A percentile compares a stretch with the other conserved stretches of the same genome.
phyloP scores from a whole-genome alignment of 1,140 invertebrate genomes.

The Heliconius eleuchia region DNA sequence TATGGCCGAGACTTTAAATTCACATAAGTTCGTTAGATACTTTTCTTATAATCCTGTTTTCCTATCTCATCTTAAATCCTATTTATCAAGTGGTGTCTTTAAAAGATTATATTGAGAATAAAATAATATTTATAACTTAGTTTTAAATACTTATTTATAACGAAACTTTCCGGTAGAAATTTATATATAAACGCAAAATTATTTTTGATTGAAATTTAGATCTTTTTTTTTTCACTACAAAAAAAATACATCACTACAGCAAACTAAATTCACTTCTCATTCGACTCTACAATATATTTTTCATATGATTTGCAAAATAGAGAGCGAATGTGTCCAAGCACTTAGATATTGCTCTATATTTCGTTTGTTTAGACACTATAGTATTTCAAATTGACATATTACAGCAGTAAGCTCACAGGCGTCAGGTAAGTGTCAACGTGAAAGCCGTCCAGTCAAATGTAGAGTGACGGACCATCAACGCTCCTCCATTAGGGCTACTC shows the following conservation, averaged over 20 bases:
- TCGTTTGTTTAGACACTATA: conserved; percentile 39
- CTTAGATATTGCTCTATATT: conserved; percentile 40
- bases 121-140: too few relatives aligned
- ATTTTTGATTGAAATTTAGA: too few relatives aligned
- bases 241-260: background rate
- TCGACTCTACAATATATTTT: background rate
- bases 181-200: too few relatives aligned
- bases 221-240: too few relatives aligned
- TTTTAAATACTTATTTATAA: too few relatives aligned
- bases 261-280: background rate
- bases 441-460: conserved; percentile 79
- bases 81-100: too few relatives aligned
- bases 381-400: conserved; percentile 50
- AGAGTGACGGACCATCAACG: conserved; percentile 77
- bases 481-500: conserved; percentile 65
- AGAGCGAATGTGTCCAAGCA: conserved; percentile 20
- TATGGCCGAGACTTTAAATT: background rate
- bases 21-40: background rate
- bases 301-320: background rate
- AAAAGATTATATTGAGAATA: too few relatives aligned
- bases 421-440: conserved; percentile 52
- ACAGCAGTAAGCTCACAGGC: conserved; percentile 43
- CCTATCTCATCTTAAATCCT: too few relatives aligned
- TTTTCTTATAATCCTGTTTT: too few relatives aligned
- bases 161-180: too few relatives aligned